Evolutionary conservation across 2,888 invertebrate species (phyloP).

Genomic region (Coelopa pilipes): DNA sequence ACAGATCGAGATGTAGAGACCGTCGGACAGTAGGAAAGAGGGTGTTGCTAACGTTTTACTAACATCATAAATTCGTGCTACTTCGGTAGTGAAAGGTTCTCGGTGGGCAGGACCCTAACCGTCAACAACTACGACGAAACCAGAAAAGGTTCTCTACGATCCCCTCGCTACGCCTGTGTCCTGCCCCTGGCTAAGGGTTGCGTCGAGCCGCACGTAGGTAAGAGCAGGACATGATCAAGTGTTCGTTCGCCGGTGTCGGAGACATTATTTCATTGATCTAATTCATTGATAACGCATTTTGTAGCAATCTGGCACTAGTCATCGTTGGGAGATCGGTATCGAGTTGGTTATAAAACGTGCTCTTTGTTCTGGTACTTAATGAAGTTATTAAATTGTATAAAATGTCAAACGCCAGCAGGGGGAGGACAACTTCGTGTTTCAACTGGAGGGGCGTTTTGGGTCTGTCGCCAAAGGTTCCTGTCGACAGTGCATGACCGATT

Average conservation of each 20-base stretch:
- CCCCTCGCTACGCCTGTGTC: slow-evolving; percentile 2
- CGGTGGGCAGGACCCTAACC: slow-evolving; percentile 11
- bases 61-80: slow-evolving; percentile 28
- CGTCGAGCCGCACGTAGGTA: not conserved
- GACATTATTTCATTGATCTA: slow-evolving; percentile 19
- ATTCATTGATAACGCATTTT: slow-evolving; percentile 30
- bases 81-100: not conserved
- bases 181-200: not conserved
- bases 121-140: slow-evolving; percentile 8
- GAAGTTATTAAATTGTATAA: slow-evolving; percentile 33
- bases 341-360: slow-evolving; percentile 1
- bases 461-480: not conserved
- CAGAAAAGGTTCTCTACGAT: not conserved
- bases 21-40: slow-evolving; percentile 4
- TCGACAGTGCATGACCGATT: too few relatives aligned
- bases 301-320: slow-evolving; percentile 5
- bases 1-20: not conserved
- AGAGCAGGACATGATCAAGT: not conserved
- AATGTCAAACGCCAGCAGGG: slow-evolving; percentile 25
- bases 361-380: slow-evolving; percentile 25
- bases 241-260: not conserved
- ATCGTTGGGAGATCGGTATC: slow-evolving; percentile 4
- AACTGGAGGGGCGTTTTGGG: slow-evolving; percentile 14
- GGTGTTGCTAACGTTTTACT: slow-evolving; percentile 28
- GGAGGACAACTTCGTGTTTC: not conserved